Evolutionary conservation across 92 coral and sea anemone genomes (phyloP), one percentile per base, ranked within the genome.

Genomic region (Palythoa grandis): DNA sequence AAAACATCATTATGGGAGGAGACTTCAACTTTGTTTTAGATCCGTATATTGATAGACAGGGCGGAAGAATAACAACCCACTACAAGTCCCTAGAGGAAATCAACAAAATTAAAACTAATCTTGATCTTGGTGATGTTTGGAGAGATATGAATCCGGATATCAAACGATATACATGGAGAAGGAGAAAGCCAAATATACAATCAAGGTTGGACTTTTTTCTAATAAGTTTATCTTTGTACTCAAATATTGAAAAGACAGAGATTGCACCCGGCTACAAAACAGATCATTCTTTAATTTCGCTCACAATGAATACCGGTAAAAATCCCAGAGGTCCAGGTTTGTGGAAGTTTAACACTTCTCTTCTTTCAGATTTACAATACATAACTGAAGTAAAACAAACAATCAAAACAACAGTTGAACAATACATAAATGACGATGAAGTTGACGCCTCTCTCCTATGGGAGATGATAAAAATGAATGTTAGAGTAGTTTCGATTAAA

Each of bases 391-490:
- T 72, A 39, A 72, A 39, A 72, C n/a, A 72, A 38, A 17, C 24
- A 39, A 72, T 72, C 13, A 47, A 47, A 16, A 72, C 53, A 17
- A 38, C 77, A 17, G 56, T 39, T 38, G 23, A 72, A 40, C 52
- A 72, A 19, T 72, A 72, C 56, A 47, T 11, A 72, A 72, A 39
- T 3, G 57, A 72, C 40, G 52, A 72, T 20, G 77, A 74, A 74
- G 58, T 74, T 74, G 54, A 74, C 57, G 58, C 52, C 57, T 74
- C 78, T 74, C 54, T 74, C 56, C 23, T 74, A 11, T 74, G 78
- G 78, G 78, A 74, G 48, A 74, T 74, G 37, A 17, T 74, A 17
- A 74, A 43, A 47, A 47, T 74, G 58, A 73, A 73, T 17, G 48
- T 74, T 9, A 74, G 78, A 74, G 58, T 12, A 74, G 57, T 22